A percentile compares a stretch with the other conserved stretches of the same genome.
Evolutionary conservation across 2,888 invertebrate species (phyloP).

Genomic region (Drosophila prolongata): DNA sequence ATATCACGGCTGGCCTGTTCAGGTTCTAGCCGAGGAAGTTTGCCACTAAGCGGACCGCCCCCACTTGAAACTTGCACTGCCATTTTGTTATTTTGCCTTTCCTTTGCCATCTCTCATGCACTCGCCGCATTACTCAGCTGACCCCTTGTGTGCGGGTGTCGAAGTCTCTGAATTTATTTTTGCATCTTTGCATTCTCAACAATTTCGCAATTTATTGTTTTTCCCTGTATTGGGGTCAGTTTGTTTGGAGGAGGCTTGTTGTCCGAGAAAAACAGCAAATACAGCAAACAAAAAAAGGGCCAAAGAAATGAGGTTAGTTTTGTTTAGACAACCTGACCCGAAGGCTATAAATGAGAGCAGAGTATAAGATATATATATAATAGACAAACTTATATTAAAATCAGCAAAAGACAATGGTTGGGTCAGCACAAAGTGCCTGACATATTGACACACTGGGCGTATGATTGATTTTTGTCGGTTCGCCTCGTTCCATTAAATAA

Average conservation of each 20-base stretch:
- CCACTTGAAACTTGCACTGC: slow-evolving; percentile 40
- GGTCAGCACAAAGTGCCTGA: slow-evolving; percentile 68
- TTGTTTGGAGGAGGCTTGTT: slow-evolving; percentile 39
- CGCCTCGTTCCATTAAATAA: background rate
- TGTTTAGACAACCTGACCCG: slow-evolving; percentile 68
- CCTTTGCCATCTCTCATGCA: slow-evolving; percentile 7
- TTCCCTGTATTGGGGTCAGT: slow-evolving; percentile 74
- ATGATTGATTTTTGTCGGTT: slow-evolving; percentile 65
- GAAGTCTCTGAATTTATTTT: slow-evolving; percentile 68
- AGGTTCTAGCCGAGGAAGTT: slow-evolving; percentile 35
- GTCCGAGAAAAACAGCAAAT: slow-evolving; percentile 55
- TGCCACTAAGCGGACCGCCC: slow-evolving; percentile 32
- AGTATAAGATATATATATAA: slow-evolving; percentile 14
- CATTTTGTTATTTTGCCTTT: slow-evolving; percentile 22
- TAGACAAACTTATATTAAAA: slow-evolving; percentile 29
- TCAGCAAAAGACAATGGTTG: slow-evolving; percentile 31
- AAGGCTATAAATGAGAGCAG: slow-evolving; percentile 38
- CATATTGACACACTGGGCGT: slow-evolving; percentile 75
- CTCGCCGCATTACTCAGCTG: slow-evolving; percentile 40
- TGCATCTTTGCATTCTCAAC: slow-evolving; percentile 71
- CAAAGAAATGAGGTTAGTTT: slow-evolving; percentile 65
- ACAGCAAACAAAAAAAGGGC: slow-evolving; percentile 39
- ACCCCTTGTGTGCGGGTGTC: slow-evolving; percentile 57
- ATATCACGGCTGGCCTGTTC: slow-evolving; percentile 36
- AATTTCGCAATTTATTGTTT: slow-evolving; percentile 73